Percentiles rank a stretch among this genome's conserved stretches.
These are phyloP conservation scores for Pangasianodon gigas DNA, from an alignment of 2,113 vertebrate genomes.

Conservation along the genomic window DNA sequence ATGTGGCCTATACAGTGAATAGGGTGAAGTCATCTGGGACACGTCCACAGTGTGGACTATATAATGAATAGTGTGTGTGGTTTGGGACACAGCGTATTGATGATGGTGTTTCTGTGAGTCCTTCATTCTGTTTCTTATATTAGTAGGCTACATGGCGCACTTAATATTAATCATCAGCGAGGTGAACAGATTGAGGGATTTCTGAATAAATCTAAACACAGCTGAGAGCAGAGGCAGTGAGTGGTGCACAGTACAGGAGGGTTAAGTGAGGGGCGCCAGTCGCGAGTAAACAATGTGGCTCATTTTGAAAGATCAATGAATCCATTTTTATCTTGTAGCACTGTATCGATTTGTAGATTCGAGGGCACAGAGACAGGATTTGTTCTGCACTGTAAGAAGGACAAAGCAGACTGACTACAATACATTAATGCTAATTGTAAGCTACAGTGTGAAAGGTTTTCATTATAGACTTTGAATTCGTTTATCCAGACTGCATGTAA, in stretches of 20 bases:
- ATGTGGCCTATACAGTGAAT: background rate
- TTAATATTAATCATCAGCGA: background rate
- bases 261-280: constrained; percentile 9
- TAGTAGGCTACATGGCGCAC: background rate
- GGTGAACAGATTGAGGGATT: background rate
- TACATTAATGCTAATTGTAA: background rate
- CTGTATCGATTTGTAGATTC: background rate
- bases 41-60: background rate
- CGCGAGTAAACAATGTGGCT: constrained; percentile 5
- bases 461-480: background rate
- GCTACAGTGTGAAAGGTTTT: background rate
- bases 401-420: background rate
- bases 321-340: constrained; percentile 21
- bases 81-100: background rate
- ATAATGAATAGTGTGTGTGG: background rate
- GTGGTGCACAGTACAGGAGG: background rate
- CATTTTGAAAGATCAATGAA: constrained; percentile 12
- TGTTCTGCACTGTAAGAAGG: background rate
- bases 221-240: background rate
- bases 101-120: background rate
- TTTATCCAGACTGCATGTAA: background rate
- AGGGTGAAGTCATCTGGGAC: background rate
- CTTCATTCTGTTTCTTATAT: background rate
- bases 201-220: constrained; percentile 1
- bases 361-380: background rate